These are phyloP conservation scores for Pocillopora damicornis DNA, from an alignment of 64 coral and sea anemone species.

Conservation along the genomic window DNA sequence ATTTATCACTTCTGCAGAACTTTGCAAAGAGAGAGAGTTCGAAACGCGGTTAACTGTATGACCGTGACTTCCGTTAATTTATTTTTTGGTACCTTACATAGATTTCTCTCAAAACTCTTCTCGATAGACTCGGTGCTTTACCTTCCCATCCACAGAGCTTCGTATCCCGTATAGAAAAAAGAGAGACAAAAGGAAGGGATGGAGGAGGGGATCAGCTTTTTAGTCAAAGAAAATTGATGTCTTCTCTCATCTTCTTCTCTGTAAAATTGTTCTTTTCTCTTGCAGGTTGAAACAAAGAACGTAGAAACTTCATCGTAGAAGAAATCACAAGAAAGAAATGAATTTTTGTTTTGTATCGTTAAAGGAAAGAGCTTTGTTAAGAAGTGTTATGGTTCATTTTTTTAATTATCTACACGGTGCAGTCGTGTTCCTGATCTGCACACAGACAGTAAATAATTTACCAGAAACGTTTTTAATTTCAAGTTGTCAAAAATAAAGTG, in stretches of 20 bases:
- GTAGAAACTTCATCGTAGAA: background rate
- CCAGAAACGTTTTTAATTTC: background rate
- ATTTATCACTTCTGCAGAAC: too few species aligned
- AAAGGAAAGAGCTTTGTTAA: background rate
- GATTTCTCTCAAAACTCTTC: background rate
- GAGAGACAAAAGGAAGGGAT: too few species aligned
- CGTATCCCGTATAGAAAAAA: too few species aligned
- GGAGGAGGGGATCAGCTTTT: too few species aligned
- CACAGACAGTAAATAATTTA: background rate
- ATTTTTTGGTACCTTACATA: too few species aligned
- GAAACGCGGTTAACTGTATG: too few species aligned
- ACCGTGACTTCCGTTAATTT: too few species aligned
- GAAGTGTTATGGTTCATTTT: background rate
- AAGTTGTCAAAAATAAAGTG: conserved; percentile 5
- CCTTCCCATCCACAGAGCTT: too few species aligned
- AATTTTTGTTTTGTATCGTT: conserved; percentile 6
- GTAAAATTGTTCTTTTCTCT: background rate
- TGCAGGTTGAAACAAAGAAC: conserved; percentile 14
- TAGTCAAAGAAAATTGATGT: too few species aligned
- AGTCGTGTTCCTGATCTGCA: background rate
- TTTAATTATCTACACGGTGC: background rate
- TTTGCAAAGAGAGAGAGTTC: too few species aligned
- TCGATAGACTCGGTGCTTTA: too few species aligned
- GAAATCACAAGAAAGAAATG: conserved; percentile 6
- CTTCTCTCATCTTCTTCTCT: too few species aligned